phyloP scores from a whole-genome alignment of 1,140 invertebrate genomes.

The Calosoma granatense region DNA sequence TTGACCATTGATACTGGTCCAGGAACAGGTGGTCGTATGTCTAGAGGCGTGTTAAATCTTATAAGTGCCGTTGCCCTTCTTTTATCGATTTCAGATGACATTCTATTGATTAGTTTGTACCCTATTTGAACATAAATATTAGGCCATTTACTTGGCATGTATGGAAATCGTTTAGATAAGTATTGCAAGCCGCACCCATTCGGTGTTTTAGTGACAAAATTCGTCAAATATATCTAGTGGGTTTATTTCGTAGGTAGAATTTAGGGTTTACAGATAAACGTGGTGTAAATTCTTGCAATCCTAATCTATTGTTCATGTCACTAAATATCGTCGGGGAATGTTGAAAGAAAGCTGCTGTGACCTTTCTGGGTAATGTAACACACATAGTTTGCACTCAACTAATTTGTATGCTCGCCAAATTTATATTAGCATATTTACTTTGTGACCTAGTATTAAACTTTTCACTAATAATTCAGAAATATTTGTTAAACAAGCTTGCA shows the following conservation, averaged over 20 bases:
- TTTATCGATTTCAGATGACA: neutral
- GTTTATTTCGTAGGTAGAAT: neutral
- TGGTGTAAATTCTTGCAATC: too few relatives aligned
- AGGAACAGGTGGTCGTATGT: constrained; percentile 2
- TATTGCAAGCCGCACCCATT: constrained; percentile 4
- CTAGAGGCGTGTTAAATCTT: neutral
- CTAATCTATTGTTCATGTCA: too few relatives aligned
- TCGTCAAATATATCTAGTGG: neutral
- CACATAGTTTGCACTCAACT: too few relatives aligned
- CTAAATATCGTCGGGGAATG: too few relatives aligned
- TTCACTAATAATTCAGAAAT: too few relatives aligned
- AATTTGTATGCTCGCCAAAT: too few relatives aligned
- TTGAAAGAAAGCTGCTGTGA: too few relatives aligned
- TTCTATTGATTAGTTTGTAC: neutral
- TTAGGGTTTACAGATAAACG: too few relatives aligned
- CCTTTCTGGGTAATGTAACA: too few relatives aligned
- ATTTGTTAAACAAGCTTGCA: too few relatives aligned
- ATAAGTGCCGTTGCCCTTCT: neutral
- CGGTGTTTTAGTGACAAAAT: neutral
- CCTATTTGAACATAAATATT: neutral
- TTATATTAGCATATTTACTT: too few relatives aligned
- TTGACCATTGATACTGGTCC: neutral
- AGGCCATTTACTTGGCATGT: neutral
- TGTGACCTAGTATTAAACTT: too few relatives aligned
- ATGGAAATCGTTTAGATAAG: neutral